Evolutionary conservation across 2,797 vertebrate species (phyloP).

Genomic region (Melanotaenia nigrans): DNA sequence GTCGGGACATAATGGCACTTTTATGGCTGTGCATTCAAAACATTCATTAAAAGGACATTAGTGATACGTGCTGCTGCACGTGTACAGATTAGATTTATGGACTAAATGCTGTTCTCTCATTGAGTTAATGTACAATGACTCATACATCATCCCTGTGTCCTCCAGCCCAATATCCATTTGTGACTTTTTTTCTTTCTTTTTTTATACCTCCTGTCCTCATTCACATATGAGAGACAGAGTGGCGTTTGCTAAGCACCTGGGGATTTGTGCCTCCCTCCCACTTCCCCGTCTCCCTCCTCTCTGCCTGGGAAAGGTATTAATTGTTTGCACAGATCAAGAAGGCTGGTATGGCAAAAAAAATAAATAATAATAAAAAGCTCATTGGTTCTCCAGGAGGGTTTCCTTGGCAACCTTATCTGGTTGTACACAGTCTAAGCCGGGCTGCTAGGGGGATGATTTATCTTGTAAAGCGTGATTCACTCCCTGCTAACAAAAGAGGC

Average conservation of each 20-base stretch:
- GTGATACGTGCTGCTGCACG: slow-evolving; percentile 42
- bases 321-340: slow-evolving; percentile 79
- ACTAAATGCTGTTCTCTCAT: slow-evolving; percentile 58
- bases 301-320: slow-evolving; percentile 76
- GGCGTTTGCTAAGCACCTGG: slow-evolving; percentile 67
- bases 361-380: slow-evolving; percentile 42
- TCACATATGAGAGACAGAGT: slow-evolving; percentile 51
- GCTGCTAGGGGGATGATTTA: slow-evolving; percentile 75
- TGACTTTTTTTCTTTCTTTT: slow-evolving; percentile 40
- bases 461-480: slow-evolving; percentile 73
- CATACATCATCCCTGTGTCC: slow-evolving; percentile 62
- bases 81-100: slow-evolving; percentile 66
- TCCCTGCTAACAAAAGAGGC: slow-evolving; percentile 72
- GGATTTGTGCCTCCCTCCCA: slow-evolving; percentile 69
- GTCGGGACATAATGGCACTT: slow-evolving; percentile 56
- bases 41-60: slow-evolving; percentile 77
- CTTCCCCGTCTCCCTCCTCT: slow-evolving; percentile 34
- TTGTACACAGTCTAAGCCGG: slow-evolving; percentile 79
- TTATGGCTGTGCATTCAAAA: slow-evolving; percentile 68
- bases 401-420: slow-evolving; percentile 86
- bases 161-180: slow-evolving; percentile 61
- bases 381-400: slow-evolving; percentile 80
- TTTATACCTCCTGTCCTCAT: slow-evolving; percentile 46
- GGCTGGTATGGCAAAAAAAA: slow-evolving; percentile 45
- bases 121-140: slow-evolving; percentile 64